Evolutionary conservation across 37 sponge, comb jelly and placozoan species (phyloP).

Genomic region (Sycon ciliatum): DNA sequence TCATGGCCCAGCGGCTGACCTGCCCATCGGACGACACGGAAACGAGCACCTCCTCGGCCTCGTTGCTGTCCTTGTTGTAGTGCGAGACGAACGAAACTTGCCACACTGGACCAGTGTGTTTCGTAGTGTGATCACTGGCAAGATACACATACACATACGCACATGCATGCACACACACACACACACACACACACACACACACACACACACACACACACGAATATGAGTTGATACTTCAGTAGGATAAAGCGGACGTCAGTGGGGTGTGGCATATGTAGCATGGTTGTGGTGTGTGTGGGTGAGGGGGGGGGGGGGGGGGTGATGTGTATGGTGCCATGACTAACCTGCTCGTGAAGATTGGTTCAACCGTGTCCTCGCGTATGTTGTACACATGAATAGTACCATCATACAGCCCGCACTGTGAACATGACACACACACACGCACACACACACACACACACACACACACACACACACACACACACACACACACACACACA

Average conservation of each 20-base stretch:
- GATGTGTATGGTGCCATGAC: too few relatives aligned
- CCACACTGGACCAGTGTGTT: constrained; percentile 91
- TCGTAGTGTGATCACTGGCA: constrained; percentile 26
- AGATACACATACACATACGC: constrained; percentile 22
- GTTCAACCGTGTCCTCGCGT: too few relatives aligned
- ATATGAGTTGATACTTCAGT: neutral
- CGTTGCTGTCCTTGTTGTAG: constrained; percentile 72
- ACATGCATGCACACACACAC: constrained; percentile 16
- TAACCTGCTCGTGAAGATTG: too few relatives aligned
- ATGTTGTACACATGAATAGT: constrained; percentile 66
- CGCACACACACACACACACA: too few relatives aligned
- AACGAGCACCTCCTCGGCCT: constrained; percentile 69
- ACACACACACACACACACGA: neutral
- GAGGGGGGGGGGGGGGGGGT: too few relatives aligned
- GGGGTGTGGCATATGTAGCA: too few relatives aligned
- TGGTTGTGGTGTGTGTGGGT: too few relatives aligned
- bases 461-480: too few relatives aligned
- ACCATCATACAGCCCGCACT: constrained; percentile 92
- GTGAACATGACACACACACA: too few relatives aligned
- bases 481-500: too few relatives aligned
- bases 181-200: neutral
- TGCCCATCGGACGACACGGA: constrained; percentile 78
- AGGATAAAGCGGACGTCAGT: too few relatives aligned
- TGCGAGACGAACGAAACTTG: constrained; percentile 83
- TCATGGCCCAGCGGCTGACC: constrained; percentile 87